Base-by-base conservation (phyloP, 2,113 vertebrate species). In the Meriones unguiculatus region DNA sequence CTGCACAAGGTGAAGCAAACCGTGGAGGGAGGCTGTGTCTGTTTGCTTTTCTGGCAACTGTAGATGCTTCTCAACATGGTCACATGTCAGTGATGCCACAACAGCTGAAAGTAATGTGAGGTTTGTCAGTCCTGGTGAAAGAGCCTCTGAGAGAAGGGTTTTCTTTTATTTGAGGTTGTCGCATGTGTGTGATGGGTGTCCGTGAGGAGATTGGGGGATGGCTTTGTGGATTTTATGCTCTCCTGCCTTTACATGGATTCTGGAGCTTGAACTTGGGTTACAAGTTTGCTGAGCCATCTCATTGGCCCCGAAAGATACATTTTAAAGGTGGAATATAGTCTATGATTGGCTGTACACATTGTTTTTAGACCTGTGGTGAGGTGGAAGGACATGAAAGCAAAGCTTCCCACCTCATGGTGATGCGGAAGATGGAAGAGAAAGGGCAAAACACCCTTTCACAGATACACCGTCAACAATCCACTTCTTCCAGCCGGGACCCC, bases 1-100 rank as follows among this genome's bases (percentile, higher is more conserved):
- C 41, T 67, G 28, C 62, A 57, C 72, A 94, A 92, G 92, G 38
- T 28, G 91, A 87, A 95, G 32, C 28, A 90, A 75, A 75, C 57
- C 25, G 1, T 12, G 13, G 24, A 59, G 32, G 7, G 76, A 32
- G 3, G 0, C 54, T 95, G 15, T 54, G 28, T 76, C 15, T 81
- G 0, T 73, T 70, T 52, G 38, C 57, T n/a, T 65, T 91, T 59
- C 80, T 65, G 86, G n/a, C 77, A 77, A 91, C 20, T 30, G 38
- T 12, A 85, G 28, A n/a, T 67, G 9, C 22, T 69, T 67, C n/a
- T 59, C 50, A 76, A 50, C 17, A 72, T 28, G 28, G 2, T 54
- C 52, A 50, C 64, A 46, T 20, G 10, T 38, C 59, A 59, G 15
- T 2, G 12, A 85, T 11, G 3, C 59, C 35, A 62, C 25, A 54